Percentiles rank a stretch among this genome's conserved stretches.
These are phyloP conservation scores for Gonocerus acuteangulatus DNA, from an alignment of 2,888 invertebrate genomes.

Conservation along the genomic window DNA sequence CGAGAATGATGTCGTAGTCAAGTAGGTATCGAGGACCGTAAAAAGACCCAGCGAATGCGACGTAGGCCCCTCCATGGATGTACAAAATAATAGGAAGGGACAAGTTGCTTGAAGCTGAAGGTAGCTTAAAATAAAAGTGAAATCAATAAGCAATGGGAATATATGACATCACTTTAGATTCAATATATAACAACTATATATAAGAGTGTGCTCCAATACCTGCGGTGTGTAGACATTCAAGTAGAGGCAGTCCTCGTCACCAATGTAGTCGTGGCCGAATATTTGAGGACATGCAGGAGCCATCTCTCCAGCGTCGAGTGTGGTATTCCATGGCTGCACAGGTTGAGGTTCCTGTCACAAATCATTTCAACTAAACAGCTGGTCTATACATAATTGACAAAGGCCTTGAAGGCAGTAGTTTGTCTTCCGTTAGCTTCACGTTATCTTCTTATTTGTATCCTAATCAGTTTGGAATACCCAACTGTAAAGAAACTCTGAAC, in stretches of 20 bases:
- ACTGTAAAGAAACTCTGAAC: too few relatives aligned
- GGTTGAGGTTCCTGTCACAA: conserved; percentile 5
- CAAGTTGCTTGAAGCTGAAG: not conserved
- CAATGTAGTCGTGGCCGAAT: not conserved
- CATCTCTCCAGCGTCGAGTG: not conserved
- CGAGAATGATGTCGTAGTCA: conserved; percentile 17
- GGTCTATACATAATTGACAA: too few relatives aligned
- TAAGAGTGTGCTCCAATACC: not conserved
- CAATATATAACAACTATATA: not conserved
- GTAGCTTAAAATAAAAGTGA: not conserved
- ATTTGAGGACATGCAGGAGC: not conserved
- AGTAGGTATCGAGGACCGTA: conserved; percentile 11
- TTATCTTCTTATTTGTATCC: too few relatives aligned
- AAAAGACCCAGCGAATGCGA: not conserved
- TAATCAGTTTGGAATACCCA: too few relatives aligned
- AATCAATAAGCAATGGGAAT: not conserved
- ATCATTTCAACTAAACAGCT: too few relatives aligned
- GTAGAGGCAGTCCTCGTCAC: conserved; percentile 15
- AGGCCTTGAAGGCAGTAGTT: too few relatives aligned
- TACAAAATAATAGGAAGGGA: not conserved
- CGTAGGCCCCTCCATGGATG: conserved; percentile 15
- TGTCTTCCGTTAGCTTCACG: too few relatives aligned
- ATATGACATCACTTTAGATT: not conserved
- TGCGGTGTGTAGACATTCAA: conserved; percentile 13
- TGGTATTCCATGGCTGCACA: conserved; percentile 1